Conservation (phyloP, 2,888 invertebrate genomes). For the Bombylius discolor region DNA sequence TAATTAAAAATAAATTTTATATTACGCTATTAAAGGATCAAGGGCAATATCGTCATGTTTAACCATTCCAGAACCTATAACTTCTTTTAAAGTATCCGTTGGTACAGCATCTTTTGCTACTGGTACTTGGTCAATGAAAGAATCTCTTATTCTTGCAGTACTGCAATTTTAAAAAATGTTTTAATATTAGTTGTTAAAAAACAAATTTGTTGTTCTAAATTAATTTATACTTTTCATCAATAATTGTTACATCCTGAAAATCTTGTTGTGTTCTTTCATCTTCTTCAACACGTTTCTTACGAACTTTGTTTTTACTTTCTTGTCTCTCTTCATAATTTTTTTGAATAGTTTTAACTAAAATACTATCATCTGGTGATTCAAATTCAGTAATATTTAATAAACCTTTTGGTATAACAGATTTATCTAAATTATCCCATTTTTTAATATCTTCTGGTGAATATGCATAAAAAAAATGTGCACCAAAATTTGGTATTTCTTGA, state of each 20-base stretch:
- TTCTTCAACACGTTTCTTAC: neutral
- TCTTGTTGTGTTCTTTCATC: neutral
- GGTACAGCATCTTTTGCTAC: neutral
- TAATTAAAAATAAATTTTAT: neutral
- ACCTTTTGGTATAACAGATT: slow-evolving; percentile 28
- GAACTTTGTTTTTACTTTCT: neutral
- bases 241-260: neutral
- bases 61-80: neutral
- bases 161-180: neutral
- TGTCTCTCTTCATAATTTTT: neutral
- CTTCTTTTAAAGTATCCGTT: neutral
- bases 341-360: slow-evolving; percentile 1
- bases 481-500: slow-evolving; percentile 39
- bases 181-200: neutral
- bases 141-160: neutral
- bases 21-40: neutral
- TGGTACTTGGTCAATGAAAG: neutral
- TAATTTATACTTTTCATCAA: neutral
- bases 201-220: too few relatives aligned
- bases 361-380: slow-evolving; percentile 8
- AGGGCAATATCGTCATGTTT: neutral
- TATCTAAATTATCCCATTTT: slow-evolving; percentile 32
- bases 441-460: slow-evolving; percentile 36
- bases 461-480: slow-evolving; percentile 41
- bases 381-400: neutral